Evolutionary conservation across 2,797 vertebrate genomes (phyloP).

Genomic region (Perodicticus potto): DNA sequence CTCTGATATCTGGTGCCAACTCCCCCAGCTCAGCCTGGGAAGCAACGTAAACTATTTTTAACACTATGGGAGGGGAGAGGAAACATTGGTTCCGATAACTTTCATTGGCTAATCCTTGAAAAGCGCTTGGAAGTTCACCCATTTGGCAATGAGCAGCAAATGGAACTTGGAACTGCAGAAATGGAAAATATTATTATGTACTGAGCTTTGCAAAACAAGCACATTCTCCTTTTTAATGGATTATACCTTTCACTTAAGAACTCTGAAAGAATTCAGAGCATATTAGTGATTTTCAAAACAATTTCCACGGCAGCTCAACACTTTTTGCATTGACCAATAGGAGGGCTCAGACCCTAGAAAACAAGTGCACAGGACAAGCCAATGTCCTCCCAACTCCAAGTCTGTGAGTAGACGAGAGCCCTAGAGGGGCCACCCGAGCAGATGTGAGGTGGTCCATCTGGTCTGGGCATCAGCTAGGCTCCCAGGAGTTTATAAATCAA

Average conservation of each 20-base stretch:
- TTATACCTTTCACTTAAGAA: constrained; percentile 66
- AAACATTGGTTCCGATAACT: constrained; percentile 73
- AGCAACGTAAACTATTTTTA: constrained; percentile 83
- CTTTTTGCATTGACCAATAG: not conserved
- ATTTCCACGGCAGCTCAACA: constrained; percentile 22
- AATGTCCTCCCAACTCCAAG: not conserved
- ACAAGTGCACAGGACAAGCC: not conserved
- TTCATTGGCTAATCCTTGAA: constrained; percentile 81
- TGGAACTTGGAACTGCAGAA: constrained; percentile 73
- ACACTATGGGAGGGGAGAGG: constrained; percentile 73
- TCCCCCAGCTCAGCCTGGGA: constrained; percentile 71
- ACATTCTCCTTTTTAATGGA: constrained; percentile 63
- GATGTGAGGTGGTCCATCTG: constrained; percentile 46
- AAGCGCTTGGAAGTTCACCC: constrained; percentile 81
- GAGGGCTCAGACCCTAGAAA: not conserved
- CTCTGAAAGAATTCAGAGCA: constrained; percentile 44
- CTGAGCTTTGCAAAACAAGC: constrained; percentile 68
- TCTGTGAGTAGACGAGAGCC: not conserved
- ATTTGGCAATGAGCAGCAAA: constrained; percentile 75
- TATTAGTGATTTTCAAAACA: constrained; percentile 42
- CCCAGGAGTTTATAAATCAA: constrained; percentile 43
- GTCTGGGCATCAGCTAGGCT: not conserved
- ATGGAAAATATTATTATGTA: constrained; percentile 69
- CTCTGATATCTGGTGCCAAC: constrained; percentile 74
- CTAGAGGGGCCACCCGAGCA: not conserved